A percentile compares a stretch with the other conserved stretches of the same genome.
phyloP scores from a whole-genome alignment of 1,140 invertebrate species.

The Drosophila seguyi region DNA sequence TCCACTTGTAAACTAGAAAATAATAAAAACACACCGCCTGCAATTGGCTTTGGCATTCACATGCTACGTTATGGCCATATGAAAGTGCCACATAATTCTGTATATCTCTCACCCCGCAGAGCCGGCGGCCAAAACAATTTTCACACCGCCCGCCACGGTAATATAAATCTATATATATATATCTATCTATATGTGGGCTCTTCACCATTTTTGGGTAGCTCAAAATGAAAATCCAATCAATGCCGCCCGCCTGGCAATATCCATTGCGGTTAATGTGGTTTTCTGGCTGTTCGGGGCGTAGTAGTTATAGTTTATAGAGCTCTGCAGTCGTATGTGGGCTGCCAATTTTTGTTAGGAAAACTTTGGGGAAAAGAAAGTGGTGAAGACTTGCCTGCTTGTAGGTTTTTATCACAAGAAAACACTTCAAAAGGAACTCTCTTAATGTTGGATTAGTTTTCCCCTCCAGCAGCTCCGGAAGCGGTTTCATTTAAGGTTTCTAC shows the following conservation, averaged over 20 bases:
- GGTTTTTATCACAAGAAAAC: background rate
- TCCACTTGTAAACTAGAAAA: slow-evolving; percentile 62
- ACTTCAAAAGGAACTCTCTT: slow-evolving; percentile 12
- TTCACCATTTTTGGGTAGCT: slow-evolving; percentile 43
- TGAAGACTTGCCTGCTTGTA: background rate
- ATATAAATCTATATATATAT: slow-evolving; percentile 28
- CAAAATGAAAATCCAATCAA: slow-evolving; percentile 60
- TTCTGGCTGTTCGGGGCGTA: slow-evolving; percentile 38
- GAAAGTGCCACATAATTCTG: slow-evolving; percentile 72
- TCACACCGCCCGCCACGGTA: slow-evolving; percentile 60
- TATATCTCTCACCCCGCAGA: slow-evolving; percentile 3
- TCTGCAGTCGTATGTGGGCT: slow-evolving; percentile 43
- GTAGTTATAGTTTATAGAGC: slow-evolving; percentile 47
- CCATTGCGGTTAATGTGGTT: slow-evolving; percentile 44
- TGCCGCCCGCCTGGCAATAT: slow-evolving; percentile 35
- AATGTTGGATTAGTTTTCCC: slow-evolving; percentile 33
- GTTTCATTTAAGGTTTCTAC: slow-evolving; percentile 26
- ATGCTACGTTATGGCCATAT: slow-evolving; percentile 63
- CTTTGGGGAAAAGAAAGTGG: slow-evolving; percentile 31
- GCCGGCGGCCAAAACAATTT: slow-evolving; percentile 68
- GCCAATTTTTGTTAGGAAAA: slow-evolving; percentile 2
- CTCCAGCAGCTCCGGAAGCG: slow-evolving; percentile 20
- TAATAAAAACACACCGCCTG: slow-evolving; percentile 48
- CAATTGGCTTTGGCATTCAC: slow-evolving; percentile 53
- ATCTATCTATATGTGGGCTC: slow-evolving; percentile 22